Percentiles rank a stretch among this genome's conserved stretches.
Conservation (phyloP, 2,888 invertebrate genomes). For the Neocrepidodera transversa region DNA sequence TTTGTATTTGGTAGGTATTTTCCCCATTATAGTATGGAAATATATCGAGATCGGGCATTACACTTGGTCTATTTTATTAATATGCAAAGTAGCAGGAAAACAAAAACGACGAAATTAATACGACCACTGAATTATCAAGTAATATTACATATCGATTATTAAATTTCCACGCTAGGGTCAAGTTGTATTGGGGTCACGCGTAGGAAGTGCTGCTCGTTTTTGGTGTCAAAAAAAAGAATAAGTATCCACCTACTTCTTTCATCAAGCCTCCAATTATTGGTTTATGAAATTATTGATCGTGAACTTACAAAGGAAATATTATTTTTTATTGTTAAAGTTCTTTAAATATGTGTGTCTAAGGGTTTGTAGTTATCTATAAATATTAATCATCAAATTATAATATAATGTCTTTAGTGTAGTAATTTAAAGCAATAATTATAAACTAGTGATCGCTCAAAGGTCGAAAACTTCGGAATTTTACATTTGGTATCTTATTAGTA, state of each 20-base stretch:
- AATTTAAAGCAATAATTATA: no score
- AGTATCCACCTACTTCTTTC: not conserved
- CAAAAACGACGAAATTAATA: slow-evolving; percentile 36
- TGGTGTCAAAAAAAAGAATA: not conserved
- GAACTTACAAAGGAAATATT: no score
- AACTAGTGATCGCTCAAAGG: no score
- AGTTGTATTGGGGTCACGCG: not conserved
- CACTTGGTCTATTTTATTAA: slow-evolving; percentile 46
- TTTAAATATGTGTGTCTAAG: no score
- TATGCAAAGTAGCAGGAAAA: slow-evolving; percentile 44
- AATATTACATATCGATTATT: slow-evolving; percentile 41
- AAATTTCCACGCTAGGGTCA: slow-evolving; percentile 15
- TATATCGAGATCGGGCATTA: slow-evolving; percentile 28
- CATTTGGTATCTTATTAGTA: no score
- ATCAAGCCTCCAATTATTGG: not conserved
- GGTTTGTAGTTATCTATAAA: no score
- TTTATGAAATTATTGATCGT: no score
- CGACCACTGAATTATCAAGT: slow-evolving; percentile 26
- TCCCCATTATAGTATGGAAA: slow-evolving; percentile 48
- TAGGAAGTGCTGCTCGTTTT: not conserved
- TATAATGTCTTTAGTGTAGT: no score
- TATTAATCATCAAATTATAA: no score
- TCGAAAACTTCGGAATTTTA: no score
- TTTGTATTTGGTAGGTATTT: slow-evolving; percentile 43
- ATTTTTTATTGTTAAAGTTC: no score